Conservation (phyloP, 2,113 vertebrate species). For the Pluvialis apricaria region DNA sequence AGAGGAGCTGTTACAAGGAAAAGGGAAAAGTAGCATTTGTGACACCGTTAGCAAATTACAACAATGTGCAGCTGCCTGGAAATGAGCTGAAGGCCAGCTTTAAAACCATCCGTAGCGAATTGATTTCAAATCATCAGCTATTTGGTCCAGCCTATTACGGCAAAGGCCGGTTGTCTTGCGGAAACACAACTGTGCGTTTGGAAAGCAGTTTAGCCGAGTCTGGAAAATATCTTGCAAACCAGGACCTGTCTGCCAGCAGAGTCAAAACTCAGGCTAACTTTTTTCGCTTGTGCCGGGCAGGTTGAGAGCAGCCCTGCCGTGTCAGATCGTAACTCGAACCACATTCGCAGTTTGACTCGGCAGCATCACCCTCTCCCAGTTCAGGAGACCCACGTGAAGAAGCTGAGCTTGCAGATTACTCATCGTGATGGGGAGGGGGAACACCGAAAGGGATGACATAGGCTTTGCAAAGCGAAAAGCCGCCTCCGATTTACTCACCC, state of each 20-base stretch:
- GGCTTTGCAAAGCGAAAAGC: not conserved
- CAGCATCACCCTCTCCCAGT: not conserved
- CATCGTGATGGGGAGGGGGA: not conserved
- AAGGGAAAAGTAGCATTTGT: not conserved
- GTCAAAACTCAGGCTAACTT: not conserved
- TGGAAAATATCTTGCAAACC: constrained; percentile 43
- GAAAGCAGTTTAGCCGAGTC: not conserved
- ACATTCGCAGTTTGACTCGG: not conserved
- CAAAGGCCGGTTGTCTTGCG: not conserved
- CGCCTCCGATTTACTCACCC: not conserved
- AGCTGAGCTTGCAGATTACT: not conserved
- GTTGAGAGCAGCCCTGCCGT: not conserved
- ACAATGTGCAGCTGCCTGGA: not conserved
- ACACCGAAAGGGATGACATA: not conserved
- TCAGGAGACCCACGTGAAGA: not conserved
- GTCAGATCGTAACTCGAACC: not conserved
- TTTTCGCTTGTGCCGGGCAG: not conserved
- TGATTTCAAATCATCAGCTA: not conserved
- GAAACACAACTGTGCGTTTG: not conserved
- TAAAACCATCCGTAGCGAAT: not conserved
- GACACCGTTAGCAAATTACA: not conserved
- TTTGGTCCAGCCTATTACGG: not conserved
- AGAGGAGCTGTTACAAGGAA: not conserved
- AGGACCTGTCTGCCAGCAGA: not conserved
- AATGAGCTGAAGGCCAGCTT: not conserved